Base-by-base conservation (phyloP, 2,113 vertebrate species). In the Chauna torquata region DNA sequence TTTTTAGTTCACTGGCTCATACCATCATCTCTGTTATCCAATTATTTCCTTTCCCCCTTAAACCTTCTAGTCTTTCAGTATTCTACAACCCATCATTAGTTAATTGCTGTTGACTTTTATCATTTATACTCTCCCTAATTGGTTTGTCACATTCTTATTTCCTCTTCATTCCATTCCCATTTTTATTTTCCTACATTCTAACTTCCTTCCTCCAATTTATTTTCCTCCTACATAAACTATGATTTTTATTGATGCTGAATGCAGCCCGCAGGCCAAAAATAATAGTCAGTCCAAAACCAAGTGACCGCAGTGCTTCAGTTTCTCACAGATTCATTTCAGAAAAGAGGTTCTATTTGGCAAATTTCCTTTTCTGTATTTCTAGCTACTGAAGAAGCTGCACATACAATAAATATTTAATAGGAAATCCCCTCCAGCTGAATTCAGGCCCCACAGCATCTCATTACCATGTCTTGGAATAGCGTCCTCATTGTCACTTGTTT, bases 361-460 rank as follows among this genome's bases (percentile, higher is more conserved):
- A 97, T 98, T 98, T 98, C 95, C 78, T 95, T 94, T 97, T 91
- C 97, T 97, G 62, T 98, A 97, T 98, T 98, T 97, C 97, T 95
- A 92, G 75, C 97, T 97, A 97, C 97, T 96, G 97, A 97, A 97
- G 95, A 98, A 98, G 96, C 96, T 96, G 91, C 95, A 97, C 94
- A 97, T 97, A 97, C 94, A 97, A 98, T 99, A 98, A 98, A 98
- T 98, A 98, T 99, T 99, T 98, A 98, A 99, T 98, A 98, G 97
- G 97, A 98, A 98, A 98, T 98, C 94, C 98, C 98, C 98, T 98
- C 97, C 95, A 98, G 97, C 98, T 97, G 96, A 98, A 98, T 98
- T 97, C 95, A 97, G 96, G 95, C 96, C 98, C 97, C 97, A 97
- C 81, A 96, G 97, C 97, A 98, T 98, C 98, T 99, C 98, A 98